Evolutionary conservation across 2,797 vertebrate genomes (phyloP).

Genomic region (Takifugu rubripes): DNA sequence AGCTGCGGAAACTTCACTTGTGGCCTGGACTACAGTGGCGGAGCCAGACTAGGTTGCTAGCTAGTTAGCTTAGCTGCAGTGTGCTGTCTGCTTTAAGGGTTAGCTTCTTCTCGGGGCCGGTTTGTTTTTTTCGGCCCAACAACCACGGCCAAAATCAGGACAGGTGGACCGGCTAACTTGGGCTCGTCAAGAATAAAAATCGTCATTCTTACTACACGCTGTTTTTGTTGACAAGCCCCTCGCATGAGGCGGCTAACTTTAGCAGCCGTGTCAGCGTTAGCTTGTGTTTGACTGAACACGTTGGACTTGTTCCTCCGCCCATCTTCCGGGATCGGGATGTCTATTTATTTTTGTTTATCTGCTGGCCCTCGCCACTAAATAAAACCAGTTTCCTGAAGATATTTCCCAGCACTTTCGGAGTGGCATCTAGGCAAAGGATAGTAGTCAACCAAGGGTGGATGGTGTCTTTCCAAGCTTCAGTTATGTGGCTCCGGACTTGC

Average conservation of each 20-base stretch:
- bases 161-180: not conserved
- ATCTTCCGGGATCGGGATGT: slow-evolving; percentile 74
- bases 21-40: slow-evolving; percentile 50
- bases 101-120: slow-evolving; percentile 21
- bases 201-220: not conserved
- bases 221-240: slow-evolving; percentile 7
- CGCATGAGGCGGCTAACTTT: slow-evolving; percentile 42
- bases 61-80: slow-evolving; percentile 28
- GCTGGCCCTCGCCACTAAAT: slow-evolving; percentile 53
- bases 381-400: slow-evolving; percentile 58
- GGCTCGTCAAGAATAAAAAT: not conserved
- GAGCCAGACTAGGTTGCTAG: slow-evolving; percentile 32
- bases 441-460: slow-evolving; percentile 28
- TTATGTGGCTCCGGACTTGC: slow-evolving; percentile 74
- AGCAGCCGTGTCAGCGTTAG: slow-evolving; percentile 45
- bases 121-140: not conserved
- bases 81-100: slow-evolving; percentile 28
- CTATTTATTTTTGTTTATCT: slow-evolving; percentile 73
- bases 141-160: not conserved
- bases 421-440: slow-evolving; percentile 34
- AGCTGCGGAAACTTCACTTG: slow-evolving; percentile 55
- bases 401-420: slow-evolving; percentile 22
- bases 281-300: slow-evolving; percentile 66
- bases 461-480: slow-evolving; percentile 47
- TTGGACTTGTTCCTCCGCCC: slow-evolving; percentile 71